Evolutionary conservation across 2,797 vertebrate species (phyloP), one percentile per base, ranked within the genome.

Genomic region (Dallia pectoralis): DNA sequence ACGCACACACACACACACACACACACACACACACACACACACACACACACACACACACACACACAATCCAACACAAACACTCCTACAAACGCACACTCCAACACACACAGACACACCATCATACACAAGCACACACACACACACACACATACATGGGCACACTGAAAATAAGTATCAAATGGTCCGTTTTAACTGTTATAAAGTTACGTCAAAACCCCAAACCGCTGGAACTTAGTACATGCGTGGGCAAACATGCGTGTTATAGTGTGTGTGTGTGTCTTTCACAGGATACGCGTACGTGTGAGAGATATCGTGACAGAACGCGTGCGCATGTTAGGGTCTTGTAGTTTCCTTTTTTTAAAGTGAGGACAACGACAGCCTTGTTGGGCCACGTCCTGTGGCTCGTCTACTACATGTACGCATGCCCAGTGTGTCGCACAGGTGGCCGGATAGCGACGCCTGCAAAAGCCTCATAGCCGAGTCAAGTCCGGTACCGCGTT

Each of bases 401-500:
- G 90, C 82, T 81, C 79, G 71, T 78, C 79, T 81, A 88, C 88
- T 87, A 86, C 89, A 89, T 86, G 82, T 89, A 87, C 90, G 88
- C 80, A 87, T 85, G 88, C 79, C 84, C 74, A 88, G 88, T 84
- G 87, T 91, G 89, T 70, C 83, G 89, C 85, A 89, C 91, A 91
- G 91, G 90, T 92, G 88, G 87, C 79, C 72, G 82, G 80, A 84
- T 81, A 84, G 66, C 7, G 14, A 22, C 2, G 7, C 73, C 81
- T 59, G 87, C 86, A 78, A 82, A 86, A 87, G 81, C 77, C 82
- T n/a, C n/a, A 89, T 87, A 88, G 84, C 77, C 5, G 32, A 47
- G 40, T 15, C 36, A 16, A 32, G 11, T 6, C 15, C 11, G 32
- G 32, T 22, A 9, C 33, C 33, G 33, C 33, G 33, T 3, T 7